Evolutionary conservation across 2,797 vertebrate species (phyloP).

Genomic region (Pseudochirops cupreus): DNA sequence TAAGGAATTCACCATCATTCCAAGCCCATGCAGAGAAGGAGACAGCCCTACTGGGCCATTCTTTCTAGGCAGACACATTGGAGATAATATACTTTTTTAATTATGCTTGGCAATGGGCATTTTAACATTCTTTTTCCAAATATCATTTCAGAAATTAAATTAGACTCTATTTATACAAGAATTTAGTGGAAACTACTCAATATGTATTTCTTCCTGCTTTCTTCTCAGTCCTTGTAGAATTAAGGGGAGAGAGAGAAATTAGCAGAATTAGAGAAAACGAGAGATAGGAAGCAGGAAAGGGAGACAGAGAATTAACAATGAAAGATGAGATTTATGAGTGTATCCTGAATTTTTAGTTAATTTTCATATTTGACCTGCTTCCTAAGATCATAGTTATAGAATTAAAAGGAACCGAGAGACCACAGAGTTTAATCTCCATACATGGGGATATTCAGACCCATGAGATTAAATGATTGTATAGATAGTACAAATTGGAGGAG

Average conservation of each 20-base stretch:
- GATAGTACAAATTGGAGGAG: not conserved
- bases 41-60: not conserved
- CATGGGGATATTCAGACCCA: not conserved
- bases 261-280: not conserved
- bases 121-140: constrained; percentile 44
- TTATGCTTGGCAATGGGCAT: not conserved
- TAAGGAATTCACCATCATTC: not conserved
- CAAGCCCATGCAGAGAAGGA: fast-evolving
- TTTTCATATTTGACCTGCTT: not conserved
- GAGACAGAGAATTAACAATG: constrained; percentile 47
- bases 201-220: constrained; percentile 7
- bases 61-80: not conserved
- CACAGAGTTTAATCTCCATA: not conserved
- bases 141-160: constrained; percentile 68
- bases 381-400: not conserved
- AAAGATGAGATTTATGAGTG: not conserved
- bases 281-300: not conserved
- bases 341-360: fast-evolving
- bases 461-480: not conserved
- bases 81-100: constrained; percentile 55
- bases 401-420: not conserved
- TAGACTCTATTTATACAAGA: constrained; percentile 38
- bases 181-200: constrained; percentile 4
- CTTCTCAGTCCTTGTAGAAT: not conserved
- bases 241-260: not conserved